Conservation (phyloP, 2,888 invertebrate species). For the Heliconius ismenius region DNA sequence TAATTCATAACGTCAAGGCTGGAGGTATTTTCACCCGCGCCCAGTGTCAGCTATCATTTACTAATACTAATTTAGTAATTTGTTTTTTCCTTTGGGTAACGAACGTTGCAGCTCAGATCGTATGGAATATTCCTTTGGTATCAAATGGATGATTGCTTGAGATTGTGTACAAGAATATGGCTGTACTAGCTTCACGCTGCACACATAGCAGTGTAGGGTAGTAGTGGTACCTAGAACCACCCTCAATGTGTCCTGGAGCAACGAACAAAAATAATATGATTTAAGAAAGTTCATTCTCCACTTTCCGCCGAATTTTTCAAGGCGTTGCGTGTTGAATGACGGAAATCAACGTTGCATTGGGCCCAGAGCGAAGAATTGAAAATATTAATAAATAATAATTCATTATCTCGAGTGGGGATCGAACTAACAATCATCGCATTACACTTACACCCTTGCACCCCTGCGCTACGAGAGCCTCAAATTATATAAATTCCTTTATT, state of each 20-base stretch:
- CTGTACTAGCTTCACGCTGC: neutral
- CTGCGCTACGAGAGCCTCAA: too few species aligned
- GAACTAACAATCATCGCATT: too few species aligned
- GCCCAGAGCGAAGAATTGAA: too few species aligned
- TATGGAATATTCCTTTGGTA: slow-evolving; percentile 17
- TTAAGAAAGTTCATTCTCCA: too few species aligned
- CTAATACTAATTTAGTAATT: slow-evolving; percentile 19
- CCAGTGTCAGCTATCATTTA: slow-evolving; percentile 16
- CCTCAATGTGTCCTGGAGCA: too few species aligned
- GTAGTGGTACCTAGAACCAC: neutral
- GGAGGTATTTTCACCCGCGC: slow-evolving; percentile 10
- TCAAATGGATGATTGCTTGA: neutral
- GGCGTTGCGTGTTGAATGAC: too few species aligned
- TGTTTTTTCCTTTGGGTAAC: slow-evolving; percentile 34
- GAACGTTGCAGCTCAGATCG: neutral
- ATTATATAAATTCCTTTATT: slow-evolving; percentile 2
- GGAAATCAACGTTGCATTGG: too few species aligned
- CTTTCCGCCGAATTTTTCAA: too few species aligned
- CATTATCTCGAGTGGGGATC: too few species aligned
- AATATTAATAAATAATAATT: too few species aligned
- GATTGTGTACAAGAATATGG: neutral
- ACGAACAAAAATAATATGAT: too few species aligned
- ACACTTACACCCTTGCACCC: too few species aligned
- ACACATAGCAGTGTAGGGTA: neutral
- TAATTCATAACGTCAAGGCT: slow-evolving; percentile 15